Conservation (phyloP, 2,113 vertebrate genomes). For the Crypturellus undulatus region DNA sequence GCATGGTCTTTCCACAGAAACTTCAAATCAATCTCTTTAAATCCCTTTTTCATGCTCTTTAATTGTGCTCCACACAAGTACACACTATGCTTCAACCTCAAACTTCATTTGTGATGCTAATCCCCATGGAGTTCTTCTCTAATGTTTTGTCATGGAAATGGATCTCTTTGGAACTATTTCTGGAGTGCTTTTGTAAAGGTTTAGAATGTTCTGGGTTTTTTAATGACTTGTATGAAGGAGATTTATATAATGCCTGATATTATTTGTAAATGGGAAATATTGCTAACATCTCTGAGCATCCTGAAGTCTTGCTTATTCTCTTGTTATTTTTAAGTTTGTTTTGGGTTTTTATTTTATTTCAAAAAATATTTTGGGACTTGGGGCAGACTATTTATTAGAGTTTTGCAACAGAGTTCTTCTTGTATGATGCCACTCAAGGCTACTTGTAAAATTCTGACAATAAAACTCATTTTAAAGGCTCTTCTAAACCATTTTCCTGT, state of each 20-base stretch:
- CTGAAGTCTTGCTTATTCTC: slow-evolving; percentile 78
- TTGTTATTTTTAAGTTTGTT: slow-evolving; percentile 73
- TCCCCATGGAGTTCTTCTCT: slow-evolving; percentile 67
- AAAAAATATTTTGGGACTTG: slow-evolving; percentile 80
- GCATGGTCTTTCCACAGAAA: slow-evolving; percentile 24
- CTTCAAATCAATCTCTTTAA: slow-evolving; percentile 22
- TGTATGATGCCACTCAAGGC: slow-evolving; percentile 85
- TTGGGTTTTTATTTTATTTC: slow-evolving; percentile 77
- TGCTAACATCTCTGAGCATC: slow-evolving; percentile 79
- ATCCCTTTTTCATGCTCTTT: slow-evolving; percentile 49
- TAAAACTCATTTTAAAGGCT: slow-evolving; percentile 87
- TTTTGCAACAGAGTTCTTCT: slow-evolving; percentile 89
- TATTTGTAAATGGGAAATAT: slow-evolving; percentile 84
- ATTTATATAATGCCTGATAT: slow-evolving; percentile 83
- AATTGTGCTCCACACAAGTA: slow-evolving; percentile 52
- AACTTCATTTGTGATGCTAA: slow-evolving; percentile 74
- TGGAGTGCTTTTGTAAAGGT: slow-evolving; percentile 77
- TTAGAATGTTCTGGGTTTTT: slow-evolving; percentile 76
- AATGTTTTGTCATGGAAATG: slow-evolving; percentile 74
- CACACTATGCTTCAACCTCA: slow-evolving; percentile 64
- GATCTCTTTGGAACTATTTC: slow-evolving; percentile 75
- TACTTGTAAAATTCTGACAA: slow-evolving; percentile 87
- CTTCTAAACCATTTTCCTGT: slow-evolving; percentile 78
- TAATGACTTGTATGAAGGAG: slow-evolving; percentile 83
- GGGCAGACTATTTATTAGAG: slow-evolving; percentile 89